Conservation (phyloP, 2,888 invertebrate species). For the Aspidapion aeneum region DNA sequence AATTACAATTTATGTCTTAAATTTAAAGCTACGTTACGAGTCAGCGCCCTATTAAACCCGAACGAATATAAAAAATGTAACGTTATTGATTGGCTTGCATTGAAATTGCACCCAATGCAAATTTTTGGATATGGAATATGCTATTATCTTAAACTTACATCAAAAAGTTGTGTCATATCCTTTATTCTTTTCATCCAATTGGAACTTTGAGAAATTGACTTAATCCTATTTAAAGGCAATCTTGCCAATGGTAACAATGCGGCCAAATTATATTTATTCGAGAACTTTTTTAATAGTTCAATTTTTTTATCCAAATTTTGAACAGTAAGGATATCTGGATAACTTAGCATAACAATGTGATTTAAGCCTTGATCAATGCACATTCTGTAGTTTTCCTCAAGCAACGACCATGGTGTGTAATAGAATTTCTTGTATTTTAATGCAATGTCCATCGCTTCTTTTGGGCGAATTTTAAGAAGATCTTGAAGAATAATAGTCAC, state of each 20-base stretch:
- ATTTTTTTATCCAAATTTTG: neutral
- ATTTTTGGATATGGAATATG: too few relatives aligned
- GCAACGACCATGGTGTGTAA: neutral
- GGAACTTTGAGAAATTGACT: neutral
- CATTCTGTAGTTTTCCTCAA: neutral
- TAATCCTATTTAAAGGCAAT: neutral
- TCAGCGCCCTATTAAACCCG: too few relatives aligned
- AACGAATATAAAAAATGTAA: too few relatives aligned
- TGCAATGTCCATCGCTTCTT: neutral
- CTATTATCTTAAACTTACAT: too few relatives aligned
- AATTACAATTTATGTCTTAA: too few relatives aligned
- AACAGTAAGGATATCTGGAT: neutral
- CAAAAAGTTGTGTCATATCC: neutral
- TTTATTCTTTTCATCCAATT: neutral
- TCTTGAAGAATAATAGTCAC: neutral
- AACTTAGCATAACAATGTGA: neutral
- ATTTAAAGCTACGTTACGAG: too few relatives aligned
- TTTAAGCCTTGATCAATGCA: neutral
- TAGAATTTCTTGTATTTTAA: neutral
- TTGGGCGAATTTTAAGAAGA: neutral
- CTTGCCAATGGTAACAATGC: neutral
- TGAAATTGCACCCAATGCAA: too few relatives aligned
- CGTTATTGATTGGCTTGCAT: too few relatives aligned
- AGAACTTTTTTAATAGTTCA: neutral
- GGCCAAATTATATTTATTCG: neutral